Base-by-base conservation (phyloP, 2,888 invertebrate genomes). In the Eledona agricola region DNA sequence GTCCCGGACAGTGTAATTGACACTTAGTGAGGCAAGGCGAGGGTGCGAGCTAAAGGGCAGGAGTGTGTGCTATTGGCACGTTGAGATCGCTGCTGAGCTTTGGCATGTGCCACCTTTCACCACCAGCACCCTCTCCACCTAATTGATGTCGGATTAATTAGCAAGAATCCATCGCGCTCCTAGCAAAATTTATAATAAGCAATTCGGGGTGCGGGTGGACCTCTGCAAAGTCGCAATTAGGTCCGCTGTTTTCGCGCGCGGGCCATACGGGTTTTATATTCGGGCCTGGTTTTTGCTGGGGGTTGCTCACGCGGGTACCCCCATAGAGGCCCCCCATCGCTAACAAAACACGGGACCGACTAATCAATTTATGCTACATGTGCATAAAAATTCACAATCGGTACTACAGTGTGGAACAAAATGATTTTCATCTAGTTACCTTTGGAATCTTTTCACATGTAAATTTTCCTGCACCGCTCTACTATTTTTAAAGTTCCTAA, bases 261-360 rank as follows among this genome's bases (percentile, higher is more conserved):
- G 45, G 45, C 45, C 31, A 47, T 47, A 47, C 47, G 47, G 47
- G 47, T 47, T 47, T 47, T 47, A 47, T 47, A 47, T 47, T 47
- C 47, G 47, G 47, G 28, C 26, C 29, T 37, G 47, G 47, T 47
- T 47, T 47, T 47, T 37, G 47, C 29, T 28, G 37, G 28, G 37
- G 37, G 22, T 17, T 6, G 12, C 28, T 17, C 29, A 37, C 19
- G 47, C 47, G 37, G 47, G 47, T 47, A 47, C 47, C 47, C 17
- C 29, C 37, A 47, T 35, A 26, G 20, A 22, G 47, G 47, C 28
- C 28, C 22, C 47, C 29, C 26, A n/a, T n/a, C n/a, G n/a, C n/a
- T n/a, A n/a, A n/a, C n/a, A n/a, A n/a, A n/a, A n/a, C n/a, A n/a
- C n/a, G n/a, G n/a, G n/a, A n/a, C n/a, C n/a, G n/a, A n/a, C n/a